Evolutionary conservation across 2,888 invertebrate genomes (phyloP).

Genomic region (Prenolepis imparis): DNA sequence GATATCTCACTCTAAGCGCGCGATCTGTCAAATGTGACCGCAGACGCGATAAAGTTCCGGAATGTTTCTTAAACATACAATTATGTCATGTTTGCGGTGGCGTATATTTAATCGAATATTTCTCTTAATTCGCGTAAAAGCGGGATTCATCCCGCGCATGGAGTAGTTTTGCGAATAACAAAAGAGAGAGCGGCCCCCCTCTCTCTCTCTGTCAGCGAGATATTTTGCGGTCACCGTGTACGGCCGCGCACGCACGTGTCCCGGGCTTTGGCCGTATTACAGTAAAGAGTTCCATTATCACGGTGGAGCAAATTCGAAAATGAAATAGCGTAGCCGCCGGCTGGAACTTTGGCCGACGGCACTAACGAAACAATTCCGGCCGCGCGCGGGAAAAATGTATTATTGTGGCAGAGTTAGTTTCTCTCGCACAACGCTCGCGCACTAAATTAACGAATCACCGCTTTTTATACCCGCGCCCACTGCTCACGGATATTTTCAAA

Average conservation of each 20-base stretch:
- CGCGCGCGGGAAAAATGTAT: slow-evolving; percentile 43
- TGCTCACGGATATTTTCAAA: neutral
- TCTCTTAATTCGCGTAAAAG: slow-evolving; percentile 27
- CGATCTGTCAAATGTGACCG: neutral
- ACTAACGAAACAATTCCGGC: slow-evolving; percentile 53
- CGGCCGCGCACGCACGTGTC: neutral
- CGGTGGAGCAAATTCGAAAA: slow-evolving; percentile 60
- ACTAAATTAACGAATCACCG: slow-evolving; percentile 51
- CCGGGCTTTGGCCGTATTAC: slow-evolving; percentile 36
- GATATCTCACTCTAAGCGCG: neutral
- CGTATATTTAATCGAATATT: slow-evolving; percentile 8
- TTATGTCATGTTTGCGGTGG: neutral
- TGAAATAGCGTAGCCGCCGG: slow-evolving; percentile 68
- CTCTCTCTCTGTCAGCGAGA: neutral
- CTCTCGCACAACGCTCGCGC: slow-evolving; percentile 40
- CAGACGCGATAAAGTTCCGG: neutral
- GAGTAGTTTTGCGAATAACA: slow-evolving; percentile 3
- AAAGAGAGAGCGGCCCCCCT: neutral
- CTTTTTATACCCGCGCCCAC: slow-evolving; percentile 16
- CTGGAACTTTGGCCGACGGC: slow-evolving; percentile 56
- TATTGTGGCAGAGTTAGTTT: slow-evolving; percentile 51
- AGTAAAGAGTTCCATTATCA: slow-evolving; percentile 57
- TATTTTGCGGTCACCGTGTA: neutral
- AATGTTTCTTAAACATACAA: neutral
- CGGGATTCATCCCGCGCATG: slow-evolving; percentile 3